phyloP scores from a whole-genome alignment of 1,140 invertebrate species.

The Tetranychus urticae region DNA sequence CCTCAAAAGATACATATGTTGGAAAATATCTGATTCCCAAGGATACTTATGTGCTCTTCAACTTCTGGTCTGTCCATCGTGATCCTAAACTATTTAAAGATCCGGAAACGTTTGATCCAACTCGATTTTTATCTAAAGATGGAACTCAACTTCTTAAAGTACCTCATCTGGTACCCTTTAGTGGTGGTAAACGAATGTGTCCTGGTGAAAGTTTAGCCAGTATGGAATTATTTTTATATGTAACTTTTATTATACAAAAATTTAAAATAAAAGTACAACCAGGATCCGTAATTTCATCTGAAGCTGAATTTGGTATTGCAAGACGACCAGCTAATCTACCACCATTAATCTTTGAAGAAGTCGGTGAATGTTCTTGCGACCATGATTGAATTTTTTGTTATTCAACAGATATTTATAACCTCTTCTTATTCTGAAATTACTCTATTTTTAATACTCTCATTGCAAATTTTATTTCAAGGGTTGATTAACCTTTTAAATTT shows the following conservation, averaged over 20 bases:
- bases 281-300: too few species aligned
- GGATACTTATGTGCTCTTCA: constrained; percentile 30
- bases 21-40: constrained; percentile 11
- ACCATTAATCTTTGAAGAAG: too few species aligned
- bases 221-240: constrained; percentile 11
- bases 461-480: too few species aligned
- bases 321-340: too few species aligned
- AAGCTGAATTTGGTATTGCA: too few species aligned
- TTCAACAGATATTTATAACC: too few species aligned
- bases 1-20: constrained; percentile 2
- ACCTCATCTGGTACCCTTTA: constrained; percentile 16
- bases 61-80: constrained; percentile 38
- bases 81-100: constrained; percentile 38
- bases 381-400: too few species aligned
- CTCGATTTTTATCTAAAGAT: constrained; percentile 27
- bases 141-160: constrained; percentile 13
- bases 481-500: too few species aligned
- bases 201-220: constrained; percentile 10
- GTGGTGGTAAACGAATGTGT: constrained; percentile 1
- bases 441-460: too few species aligned
- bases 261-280: too few species aligned
- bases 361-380: too few species aligned
- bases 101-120: constrained; percentile 40
- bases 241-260: neutral
- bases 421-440: neutral